phyloP scores from a whole-genome alignment of 1,140 invertebrate genomes.

The Delia radicum region DNA sequence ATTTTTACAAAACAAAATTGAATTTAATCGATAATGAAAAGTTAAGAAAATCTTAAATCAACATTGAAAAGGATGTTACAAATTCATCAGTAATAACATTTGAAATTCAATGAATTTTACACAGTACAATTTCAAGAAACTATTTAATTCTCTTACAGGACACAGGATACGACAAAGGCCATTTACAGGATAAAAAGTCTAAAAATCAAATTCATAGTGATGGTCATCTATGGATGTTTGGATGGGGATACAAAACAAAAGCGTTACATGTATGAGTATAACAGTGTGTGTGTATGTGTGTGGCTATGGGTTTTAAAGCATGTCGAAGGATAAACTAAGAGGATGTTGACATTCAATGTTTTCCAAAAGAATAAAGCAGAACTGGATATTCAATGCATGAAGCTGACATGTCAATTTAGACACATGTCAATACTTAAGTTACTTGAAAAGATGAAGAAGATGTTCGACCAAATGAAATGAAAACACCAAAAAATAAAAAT shows the following conservation, averaged over 20 bases:
- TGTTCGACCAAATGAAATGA: not conserved
- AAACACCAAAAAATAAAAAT: not conserved
- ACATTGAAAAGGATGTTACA: conserved; percentile 18
- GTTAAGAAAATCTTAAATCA: not conserved
- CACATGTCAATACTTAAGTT: not conserved
- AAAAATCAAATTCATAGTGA: not conserved
- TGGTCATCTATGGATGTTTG: not conserved
- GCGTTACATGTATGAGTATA: too few species aligned
- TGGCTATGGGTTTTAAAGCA: too few species aligned
- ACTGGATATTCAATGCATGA: conserved; percentile 1
- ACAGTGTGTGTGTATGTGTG: not conserved
- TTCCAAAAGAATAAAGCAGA: not conserved
- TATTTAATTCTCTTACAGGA: not conserved
- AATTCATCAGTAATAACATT: conserved; percentile 21
- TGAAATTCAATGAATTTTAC: conserved; percentile 23
- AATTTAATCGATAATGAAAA: not conserved
- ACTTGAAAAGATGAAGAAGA: not conserved
- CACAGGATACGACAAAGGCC: not conserved
- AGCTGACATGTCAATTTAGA: conserved; percentile 12
- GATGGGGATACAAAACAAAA: too few species aligned
- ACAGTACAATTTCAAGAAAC: not conserved
- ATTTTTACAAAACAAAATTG: too few species aligned
- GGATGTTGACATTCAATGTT: not conserved
- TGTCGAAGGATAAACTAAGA: not conserved
- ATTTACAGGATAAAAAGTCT: not conserved